Evolutionary conservation across 2,113 vertebrate species (phyloP), one percentile per base, ranked within the genome.

Genomic region (Hydrochoerus hydrochaeris): DNA sequence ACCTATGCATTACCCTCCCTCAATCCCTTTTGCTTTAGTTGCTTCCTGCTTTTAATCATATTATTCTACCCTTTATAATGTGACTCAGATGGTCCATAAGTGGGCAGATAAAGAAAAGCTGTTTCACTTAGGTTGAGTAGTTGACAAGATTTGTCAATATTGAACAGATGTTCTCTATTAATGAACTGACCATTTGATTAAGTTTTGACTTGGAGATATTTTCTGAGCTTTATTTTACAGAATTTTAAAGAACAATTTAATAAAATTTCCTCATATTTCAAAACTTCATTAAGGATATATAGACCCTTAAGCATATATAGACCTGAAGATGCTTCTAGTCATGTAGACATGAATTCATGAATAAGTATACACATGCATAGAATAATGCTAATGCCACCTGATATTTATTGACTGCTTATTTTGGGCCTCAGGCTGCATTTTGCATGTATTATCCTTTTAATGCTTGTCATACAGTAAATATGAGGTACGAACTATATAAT

Each of bases 171-270:
- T 95, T 52, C 8, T 60, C 24, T 69, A 41, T 91, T 95, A 85
- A 88, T 65, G 62, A 93, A 63, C 16, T 87, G 41, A 32, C 2
- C 32, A 44, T 41, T 85, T 93, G 19, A 67, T 62, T 93, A 85
- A 24, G 17, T 73, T 92, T 90, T 54, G 32, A 67, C 7, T 83
- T 24, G 26, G 20, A 95, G 30, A 73, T 1, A 81, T 62, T 85
- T 77, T 24, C 28, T 35, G 17, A 82, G 63, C 88, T 94, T 75
- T 35, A 65, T 89, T 67, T 91, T 11, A 41, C 19, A 82, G 28
- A 60, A 84, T 32, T 87, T 95, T 71, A 69, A 91, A 88, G 67
- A n/a, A 41, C 44, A 86, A 86, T 17, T 85, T 85, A 65, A 78
- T 54, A 28, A 11, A 13, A 20, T 73, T 71, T 75, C 30, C 26